These are phyloP conservation scores for Poecilia gillii DNA, from an alignment of 2,797 vertebrate genomes.

Conservation along the genomic window DNA sequence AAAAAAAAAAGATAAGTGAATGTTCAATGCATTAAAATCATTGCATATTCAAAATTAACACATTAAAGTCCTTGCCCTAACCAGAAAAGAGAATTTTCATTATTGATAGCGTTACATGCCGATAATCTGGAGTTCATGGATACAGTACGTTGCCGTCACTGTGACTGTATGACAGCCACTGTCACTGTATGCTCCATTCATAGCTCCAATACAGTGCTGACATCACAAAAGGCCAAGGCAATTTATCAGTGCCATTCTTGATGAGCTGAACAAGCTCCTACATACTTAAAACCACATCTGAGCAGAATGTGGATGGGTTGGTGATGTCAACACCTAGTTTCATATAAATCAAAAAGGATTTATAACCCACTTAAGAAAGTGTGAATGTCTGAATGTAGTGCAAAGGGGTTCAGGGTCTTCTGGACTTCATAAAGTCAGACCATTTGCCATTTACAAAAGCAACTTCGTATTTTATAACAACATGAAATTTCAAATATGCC, in stretches of 20 bases:
- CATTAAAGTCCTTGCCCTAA: too few species aligned
- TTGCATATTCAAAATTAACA: too few species aligned
- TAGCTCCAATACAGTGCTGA: neutral
- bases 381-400: too few species aligned
- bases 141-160: neutral
- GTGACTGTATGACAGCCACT: neutral
- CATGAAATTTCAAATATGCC: neutral
- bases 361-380: neutral
- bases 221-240: neutral
- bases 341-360: neutral
- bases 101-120: too few species aligned
- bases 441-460: too few species aligned
- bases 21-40: too few species aligned
- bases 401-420: too few species aligned
- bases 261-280: neutral
- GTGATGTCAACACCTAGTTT: neutral
- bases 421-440: too few species aligned
- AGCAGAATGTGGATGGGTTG: neutral
- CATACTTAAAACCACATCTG: neutral
- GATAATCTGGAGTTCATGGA: neutral
- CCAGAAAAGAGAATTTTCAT: too few species aligned
- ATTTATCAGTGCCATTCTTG: neutral
- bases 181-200: neutral
- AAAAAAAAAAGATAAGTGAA: too few species aligned
- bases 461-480: neutral